A percentile compares a stretch with the other conserved stretches of the same genome.
phyloP scores from a whole-genome alignment of 2,113 vertebrate genomes.

The Triplophysa tibetana region DNA sequence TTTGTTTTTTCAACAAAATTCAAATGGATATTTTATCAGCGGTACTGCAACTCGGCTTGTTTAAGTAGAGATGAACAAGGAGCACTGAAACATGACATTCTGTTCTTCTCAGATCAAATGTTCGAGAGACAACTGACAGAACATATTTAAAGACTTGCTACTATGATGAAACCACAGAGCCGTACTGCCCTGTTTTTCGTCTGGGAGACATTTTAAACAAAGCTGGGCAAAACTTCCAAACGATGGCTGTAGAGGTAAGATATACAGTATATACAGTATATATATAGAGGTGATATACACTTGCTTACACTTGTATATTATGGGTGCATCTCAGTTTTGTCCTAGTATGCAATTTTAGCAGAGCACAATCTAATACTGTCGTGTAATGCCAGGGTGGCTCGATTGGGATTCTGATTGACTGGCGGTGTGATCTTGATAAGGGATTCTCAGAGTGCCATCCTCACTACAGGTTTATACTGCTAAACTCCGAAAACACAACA shows the following conservation, averaged over 20 bases:
- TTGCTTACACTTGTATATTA: not conserved
- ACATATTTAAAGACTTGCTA: constrained; percentile 81
- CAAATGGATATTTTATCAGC: too few species aligned
- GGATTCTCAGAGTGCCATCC: constrained; percentile 80
- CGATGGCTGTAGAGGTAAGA: constrained; percentile 79
- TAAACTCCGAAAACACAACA: constrained; percentile 78
- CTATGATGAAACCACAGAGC: constrained; percentile 70
- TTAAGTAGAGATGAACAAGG: too few species aligned
- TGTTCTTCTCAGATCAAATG: constrained; percentile 79
- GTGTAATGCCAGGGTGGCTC: constrained; percentile 80
- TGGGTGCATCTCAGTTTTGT: too few species aligned
- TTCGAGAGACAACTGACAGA: constrained; percentile 71
- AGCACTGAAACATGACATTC: not conserved
- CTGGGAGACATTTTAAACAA: constrained; percentile 79
- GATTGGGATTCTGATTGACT: constrained; percentile 86
- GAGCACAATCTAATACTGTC: not conserved
- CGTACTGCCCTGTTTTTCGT: constrained; percentile 89
- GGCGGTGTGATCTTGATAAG: constrained; percentile 91
- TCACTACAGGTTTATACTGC: constrained; percentile 82
- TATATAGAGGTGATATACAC: not conserved
- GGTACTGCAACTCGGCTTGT: too few species aligned
- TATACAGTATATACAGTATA: not conserved
- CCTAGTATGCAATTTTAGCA: not conserved
- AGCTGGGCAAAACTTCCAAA: constrained; percentile 80
- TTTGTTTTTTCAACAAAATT: too few species aligned